Evolutionary conservation across 2,797 vertebrate species (phyloP).

Genomic region (Halcyon smyrnensis): DNA sequence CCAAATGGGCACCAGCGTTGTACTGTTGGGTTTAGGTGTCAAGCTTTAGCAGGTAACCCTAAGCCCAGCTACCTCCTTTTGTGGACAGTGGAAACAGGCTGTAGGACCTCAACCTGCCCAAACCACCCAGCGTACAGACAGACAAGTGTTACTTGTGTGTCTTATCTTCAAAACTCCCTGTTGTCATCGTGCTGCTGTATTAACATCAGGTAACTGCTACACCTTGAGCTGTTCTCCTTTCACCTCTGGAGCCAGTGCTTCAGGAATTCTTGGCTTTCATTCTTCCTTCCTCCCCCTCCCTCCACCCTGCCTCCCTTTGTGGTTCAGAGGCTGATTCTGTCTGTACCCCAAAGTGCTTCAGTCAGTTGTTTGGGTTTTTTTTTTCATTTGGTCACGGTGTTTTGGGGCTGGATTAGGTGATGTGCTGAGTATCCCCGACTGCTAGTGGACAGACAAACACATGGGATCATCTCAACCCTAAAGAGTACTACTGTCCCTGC

Average conservation of each 20-base stretch:
- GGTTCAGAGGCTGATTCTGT: not conserved
- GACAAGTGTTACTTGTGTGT: fast-evolving
- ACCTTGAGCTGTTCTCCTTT: not conserved
- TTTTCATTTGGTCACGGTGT: not conserved
- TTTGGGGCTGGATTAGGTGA: not conserved
- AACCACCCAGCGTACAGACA: not conserved
- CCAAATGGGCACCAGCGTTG: not conserved
- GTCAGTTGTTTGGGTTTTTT: not conserved
- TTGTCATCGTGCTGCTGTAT: not conserved
- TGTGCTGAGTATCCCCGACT: not conserved
- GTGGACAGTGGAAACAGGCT: not conserved
- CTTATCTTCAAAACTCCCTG: not conserved
- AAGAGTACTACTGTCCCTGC: not conserved
- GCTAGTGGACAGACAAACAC: not conserved
- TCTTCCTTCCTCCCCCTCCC: not conserved
- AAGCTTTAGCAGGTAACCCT: not conserved
- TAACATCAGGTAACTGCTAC: not conserved
- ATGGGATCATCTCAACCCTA: not conserved
- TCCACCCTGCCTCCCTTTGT: not conserved
- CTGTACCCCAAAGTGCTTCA: not conserved
- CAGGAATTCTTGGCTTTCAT: not conserved
- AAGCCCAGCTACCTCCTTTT: not conserved
- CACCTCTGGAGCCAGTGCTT: not conserved
- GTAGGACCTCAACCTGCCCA: not conserved
- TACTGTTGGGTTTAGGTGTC: not conserved